A percentile compares a stretch with the other conserved stretches of the same genome.
Conservation (phyloP, 2,113 vertebrate species). For the Sapayoa aenigma region DNA sequence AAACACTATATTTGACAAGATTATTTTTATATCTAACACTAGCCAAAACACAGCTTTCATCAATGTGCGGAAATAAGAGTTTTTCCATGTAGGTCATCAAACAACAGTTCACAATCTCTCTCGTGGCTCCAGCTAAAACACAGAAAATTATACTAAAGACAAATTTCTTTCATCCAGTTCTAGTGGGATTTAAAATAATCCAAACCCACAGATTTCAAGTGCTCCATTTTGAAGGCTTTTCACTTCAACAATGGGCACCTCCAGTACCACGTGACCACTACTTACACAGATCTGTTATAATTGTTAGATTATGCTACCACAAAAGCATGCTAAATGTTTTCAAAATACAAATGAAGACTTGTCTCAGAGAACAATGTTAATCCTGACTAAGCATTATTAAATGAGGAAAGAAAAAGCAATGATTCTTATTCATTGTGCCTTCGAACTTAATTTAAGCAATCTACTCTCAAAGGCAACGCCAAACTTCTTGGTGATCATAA, state of each 20-base stretch:
- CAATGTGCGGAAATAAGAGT: neutral
- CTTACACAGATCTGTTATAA: neutral
- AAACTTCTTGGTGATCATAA: neutral
- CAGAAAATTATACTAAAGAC: neutral
- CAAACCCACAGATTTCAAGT: neutral
- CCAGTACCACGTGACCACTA: neutral
- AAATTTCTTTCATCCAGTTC: neutral
- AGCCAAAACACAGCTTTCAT: neutral
- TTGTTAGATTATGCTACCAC: neutral
- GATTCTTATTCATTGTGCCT: neutral
- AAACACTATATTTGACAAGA: neutral
- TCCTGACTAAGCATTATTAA: neutral
- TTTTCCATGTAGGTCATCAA: neutral
- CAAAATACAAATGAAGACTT: neutral
- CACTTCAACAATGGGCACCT: neutral
- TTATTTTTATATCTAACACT: neutral
- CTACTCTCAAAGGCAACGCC: neutral
- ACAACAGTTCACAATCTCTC: neutral
- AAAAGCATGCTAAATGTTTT: neutral
- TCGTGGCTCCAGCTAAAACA: neutral
- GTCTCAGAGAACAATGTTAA: neutral
- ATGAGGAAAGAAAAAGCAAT: neutral
- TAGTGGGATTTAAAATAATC: neutral
- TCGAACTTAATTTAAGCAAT: neutral
- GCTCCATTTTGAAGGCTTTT: neutral